Percentiles rank a stretch among this genome's conserved stretches.
Evolutionary conservation across 1,140 invertebrate genomes (phyloP).

Genomic region (Diprion similis): DNA sequence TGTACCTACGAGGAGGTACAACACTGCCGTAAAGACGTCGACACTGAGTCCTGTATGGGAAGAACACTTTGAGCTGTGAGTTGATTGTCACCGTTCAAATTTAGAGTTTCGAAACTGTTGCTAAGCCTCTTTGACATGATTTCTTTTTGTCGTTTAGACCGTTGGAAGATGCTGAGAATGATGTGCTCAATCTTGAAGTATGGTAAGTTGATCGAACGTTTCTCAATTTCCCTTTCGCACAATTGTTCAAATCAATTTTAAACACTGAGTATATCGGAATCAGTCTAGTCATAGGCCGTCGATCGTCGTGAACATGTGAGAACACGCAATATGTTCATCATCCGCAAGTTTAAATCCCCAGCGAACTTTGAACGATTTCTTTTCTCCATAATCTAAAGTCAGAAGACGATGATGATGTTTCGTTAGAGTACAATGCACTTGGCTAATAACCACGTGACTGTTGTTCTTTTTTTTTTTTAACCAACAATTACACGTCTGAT

Average conservation of each 20-base stretch:
- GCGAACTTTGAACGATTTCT: neutral
- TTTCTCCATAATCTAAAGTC: neutral
- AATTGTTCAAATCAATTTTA: no score
- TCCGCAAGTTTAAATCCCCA: neutral
- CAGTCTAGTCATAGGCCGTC: neutral
- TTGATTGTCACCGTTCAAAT: slow-evolving; percentile 42
- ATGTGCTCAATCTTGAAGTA: slow-evolving; percentile 75
- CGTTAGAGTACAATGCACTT: neutral
- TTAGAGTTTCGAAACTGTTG: neutral
- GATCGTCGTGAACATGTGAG: neutral
- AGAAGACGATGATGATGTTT: neutral
- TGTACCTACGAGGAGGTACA: slow-evolving; percentile 77
- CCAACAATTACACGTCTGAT: no score
- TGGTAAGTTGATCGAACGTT: slow-evolving; percentile 63
- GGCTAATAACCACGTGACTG: neutral
- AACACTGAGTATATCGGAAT: neutral
- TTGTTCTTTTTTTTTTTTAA: neutral
- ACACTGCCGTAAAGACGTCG: slow-evolving; percentile 88
- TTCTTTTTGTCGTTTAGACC: slow-evolving; percentile 59
- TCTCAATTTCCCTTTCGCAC: neutral
- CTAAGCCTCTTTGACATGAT: neutral
- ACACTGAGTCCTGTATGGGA: slow-evolving; percentile 95
- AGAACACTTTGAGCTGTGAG: slow-evolving; percentile 96
- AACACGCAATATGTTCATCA: neutral
- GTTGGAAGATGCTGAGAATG: slow-evolving; percentile 69